Conservation (phyloP, 2,113 vertebrate species). For the Brachirus orientalis region DNA sequence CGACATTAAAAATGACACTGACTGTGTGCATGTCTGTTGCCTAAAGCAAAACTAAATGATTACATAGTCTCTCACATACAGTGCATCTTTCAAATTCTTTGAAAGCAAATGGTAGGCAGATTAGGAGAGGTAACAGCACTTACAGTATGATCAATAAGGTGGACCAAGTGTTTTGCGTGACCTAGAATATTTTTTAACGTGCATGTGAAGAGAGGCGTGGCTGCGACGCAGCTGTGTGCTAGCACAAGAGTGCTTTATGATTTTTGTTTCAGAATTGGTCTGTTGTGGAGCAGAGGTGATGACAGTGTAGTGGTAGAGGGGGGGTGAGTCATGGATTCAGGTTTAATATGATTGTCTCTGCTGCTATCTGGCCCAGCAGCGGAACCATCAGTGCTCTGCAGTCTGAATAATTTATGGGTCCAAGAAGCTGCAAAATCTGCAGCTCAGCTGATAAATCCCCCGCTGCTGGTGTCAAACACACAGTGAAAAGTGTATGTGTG, state of each 20-base stretch:
- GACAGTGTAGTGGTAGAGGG: not conserved
- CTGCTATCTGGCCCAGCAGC: constrained; percentile 57
- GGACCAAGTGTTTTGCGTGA: not conserved
- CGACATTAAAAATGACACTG: not conserved
- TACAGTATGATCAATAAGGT: no score
- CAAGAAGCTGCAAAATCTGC: constrained; percentile 67
- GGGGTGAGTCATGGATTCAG: constrained; percentile 8
- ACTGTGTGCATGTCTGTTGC: constrained; percentile 30
- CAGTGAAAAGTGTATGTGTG: constrained; percentile 33
- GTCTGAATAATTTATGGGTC: constrained; percentile 76
- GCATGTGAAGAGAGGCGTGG: not conserved
- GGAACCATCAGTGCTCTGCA: constrained; percentile 44
- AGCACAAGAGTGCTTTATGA: constrained; percentile 5
- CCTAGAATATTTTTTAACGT: not conserved
- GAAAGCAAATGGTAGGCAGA: no score
- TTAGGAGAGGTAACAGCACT: no score
- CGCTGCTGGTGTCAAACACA: constrained; percentile 65
- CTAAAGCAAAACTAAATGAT: constrained; percentile 26
- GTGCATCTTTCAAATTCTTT: no score
- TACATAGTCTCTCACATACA: constrained; percentile 9
- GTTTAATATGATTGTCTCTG: constrained; percentile 42
- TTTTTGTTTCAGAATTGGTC: not conserved
- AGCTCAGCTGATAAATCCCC: constrained; percentile 67
- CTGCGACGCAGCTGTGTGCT: not conserved
- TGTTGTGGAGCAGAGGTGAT: constrained; percentile 11